Base-by-base conservation (phyloP, 2,888 invertebrate species). In the Nomada goodeniana region DNA sequence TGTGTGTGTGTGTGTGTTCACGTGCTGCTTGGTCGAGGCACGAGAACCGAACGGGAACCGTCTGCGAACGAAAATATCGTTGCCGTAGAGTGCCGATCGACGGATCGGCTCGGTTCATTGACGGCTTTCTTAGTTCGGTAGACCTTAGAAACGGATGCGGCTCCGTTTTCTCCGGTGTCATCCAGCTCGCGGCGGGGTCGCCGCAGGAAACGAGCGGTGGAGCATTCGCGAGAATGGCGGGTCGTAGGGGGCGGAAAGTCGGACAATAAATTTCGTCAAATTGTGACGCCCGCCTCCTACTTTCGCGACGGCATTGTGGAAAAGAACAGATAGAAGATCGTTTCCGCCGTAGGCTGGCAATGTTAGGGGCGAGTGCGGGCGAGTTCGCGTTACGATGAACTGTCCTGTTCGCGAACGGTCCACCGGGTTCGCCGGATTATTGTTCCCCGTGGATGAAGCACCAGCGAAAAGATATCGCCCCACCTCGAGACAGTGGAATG, bases 261-360 rank as follows among this genome's bases (percentile, higher is more conserved):
- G 76, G 57, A 75, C 77, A 77, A 89, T 90, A 89, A 90, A 90
- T 90, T 87, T 82, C 71, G 50, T 67, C 61, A 80, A 84, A 89
- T 89, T 88, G 87, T 85, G 84, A 88, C 88, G 71, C 63, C 74
- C 74, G 60, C 72, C 76, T 60, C 61, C 71, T 73, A 72, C 67
- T 69, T 75, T 76, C 59, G 69, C 77, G 65, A 63, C 74, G 68
- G 60, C 72, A 87, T 72, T 81, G 71, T 75, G 74, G 76, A 82
- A 79, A 82, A 82, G 82, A 80, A 81, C 69, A 80, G 82, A 83
- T 75, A 80, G 77, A 79, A 80, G 61, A 75, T 47, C 72, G 79
- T 75, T 86, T 78, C 78, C 72, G 76, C 55, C 29, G 82, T 82
- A 80, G 83, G 80, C 76, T 59, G 65, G 26, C 7, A 29, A 10